These are phyloP conservation scores for Bombyx huttoni DNA, from an alignment of 2,888 invertebrate species.

Conservation along the genomic window DNA sequence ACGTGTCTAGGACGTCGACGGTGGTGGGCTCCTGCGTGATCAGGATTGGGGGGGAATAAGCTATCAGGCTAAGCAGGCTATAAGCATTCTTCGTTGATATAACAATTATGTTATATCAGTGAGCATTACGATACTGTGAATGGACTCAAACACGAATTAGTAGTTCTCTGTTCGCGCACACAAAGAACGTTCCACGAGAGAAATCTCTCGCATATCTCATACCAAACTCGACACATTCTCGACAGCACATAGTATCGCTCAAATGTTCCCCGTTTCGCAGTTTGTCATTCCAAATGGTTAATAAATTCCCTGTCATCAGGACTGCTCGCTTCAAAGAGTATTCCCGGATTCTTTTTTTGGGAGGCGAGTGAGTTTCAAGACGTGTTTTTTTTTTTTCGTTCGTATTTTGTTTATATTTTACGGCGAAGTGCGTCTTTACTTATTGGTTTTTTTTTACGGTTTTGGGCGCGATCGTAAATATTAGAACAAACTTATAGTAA, in stretches of 20 bases:
- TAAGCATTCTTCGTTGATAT: no score
- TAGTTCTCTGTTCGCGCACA: background rate
- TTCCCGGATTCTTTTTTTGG: slow-evolving; percentile 33
- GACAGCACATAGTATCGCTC: slow-evolving; percentile 14
- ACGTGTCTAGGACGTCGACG: no score
- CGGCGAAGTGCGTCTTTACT: background rate
- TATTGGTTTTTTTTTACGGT: slow-evolving; percentile 7
- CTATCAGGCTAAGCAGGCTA: no score
- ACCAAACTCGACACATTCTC: slow-evolving; percentile 2
- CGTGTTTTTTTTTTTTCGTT: background rate
- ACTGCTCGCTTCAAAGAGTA: slow-evolving; percentile 39
- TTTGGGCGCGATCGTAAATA: background rate
- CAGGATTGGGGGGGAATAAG: no score
- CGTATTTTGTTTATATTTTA: background rate
- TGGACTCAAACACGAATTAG: no score
- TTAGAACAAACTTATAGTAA: background rate
- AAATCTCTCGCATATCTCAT: background rate
- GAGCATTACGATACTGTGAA: no score
- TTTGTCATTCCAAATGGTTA: slow-evolving; percentile 62
- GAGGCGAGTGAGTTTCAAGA: slow-evolving; percentile 4
- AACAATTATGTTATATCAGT: no score
- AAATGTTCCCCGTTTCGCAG: slow-evolving; percentile 37
- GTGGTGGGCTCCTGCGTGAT: no score
- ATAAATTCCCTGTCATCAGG: slow-evolving; percentile 67
- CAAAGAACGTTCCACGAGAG: background rate